A percentile compares a stretch with the other conserved stretches of the same genome.
Evolutionary conservation across 2,113 vertebrate species (phyloP).

Genomic region (Phyllostomus hastatus): DNA sequence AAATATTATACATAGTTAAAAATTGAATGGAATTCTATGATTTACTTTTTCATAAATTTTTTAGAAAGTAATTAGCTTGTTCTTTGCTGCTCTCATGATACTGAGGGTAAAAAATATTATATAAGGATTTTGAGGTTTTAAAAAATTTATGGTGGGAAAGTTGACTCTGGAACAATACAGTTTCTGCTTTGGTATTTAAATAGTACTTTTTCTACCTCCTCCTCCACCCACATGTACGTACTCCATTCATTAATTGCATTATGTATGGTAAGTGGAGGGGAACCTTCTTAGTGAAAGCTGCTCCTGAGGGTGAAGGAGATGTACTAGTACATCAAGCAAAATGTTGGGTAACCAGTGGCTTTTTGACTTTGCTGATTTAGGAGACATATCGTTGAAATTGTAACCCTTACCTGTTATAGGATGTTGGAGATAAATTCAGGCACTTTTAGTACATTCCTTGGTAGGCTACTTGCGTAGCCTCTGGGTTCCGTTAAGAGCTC

Average conservation of each 20-base stretch:
- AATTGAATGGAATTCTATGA: slow-evolving; percentile 56
- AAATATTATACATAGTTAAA: slow-evolving; percentile 67
- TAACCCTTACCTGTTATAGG: slow-evolving; percentile 66
- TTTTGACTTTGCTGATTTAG: slow-evolving; percentile 58
- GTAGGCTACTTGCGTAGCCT: slow-evolving; percentile 61
- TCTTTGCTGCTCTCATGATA: slow-evolving; percentile 34
- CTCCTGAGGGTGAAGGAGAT: slow-evolving; percentile 32
- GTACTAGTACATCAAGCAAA: slow-evolving; percentile 47
- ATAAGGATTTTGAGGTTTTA: slow-evolving; percentile 43
- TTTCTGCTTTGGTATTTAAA: neutral
- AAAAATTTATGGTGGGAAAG: slow-evolving; percentile 17
- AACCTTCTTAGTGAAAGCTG: neutral
- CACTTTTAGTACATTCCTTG: slow-evolving; percentile 33
- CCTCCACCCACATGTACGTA: neutral
- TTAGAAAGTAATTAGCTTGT: slow-evolving; percentile 64
- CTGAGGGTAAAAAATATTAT: slow-evolving; percentile 51
- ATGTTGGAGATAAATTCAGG: slow-evolving; percentile 73
- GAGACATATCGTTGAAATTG: slow-evolving; percentile 60
- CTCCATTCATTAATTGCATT: slow-evolving; percentile 45
- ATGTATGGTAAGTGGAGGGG: slow-evolving; percentile 29
- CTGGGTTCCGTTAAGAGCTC: neutral
- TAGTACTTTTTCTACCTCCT: slow-evolving; percentile 32
- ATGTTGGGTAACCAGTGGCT: slow-evolving; percentile 58
- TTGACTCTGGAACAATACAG: slow-evolving; percentile 1
- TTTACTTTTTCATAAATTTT: slow-evolving; percentile 70